Conservation (phyloP, 2,113 vertebrate species). For the Sula dactylatra region DNA sequence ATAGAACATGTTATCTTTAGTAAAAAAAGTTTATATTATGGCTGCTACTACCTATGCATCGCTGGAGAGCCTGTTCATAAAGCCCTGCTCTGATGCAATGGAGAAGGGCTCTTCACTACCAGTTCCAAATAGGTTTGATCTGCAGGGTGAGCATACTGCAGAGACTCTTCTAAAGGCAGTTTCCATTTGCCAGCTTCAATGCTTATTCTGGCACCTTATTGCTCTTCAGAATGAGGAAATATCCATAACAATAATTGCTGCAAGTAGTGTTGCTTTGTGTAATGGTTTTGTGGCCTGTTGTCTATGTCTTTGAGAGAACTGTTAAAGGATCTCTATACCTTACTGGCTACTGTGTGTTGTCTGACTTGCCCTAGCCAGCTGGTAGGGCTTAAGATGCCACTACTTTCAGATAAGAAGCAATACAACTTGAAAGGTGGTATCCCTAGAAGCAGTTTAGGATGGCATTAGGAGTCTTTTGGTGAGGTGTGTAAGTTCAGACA, state of each 20-base stretch:
- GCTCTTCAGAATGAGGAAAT: neutral
- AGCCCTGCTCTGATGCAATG: constrained; percentile 70
- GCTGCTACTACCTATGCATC: constrained; percentile 73
- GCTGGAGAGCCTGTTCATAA: constrained; percentile 79
- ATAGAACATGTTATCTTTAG: constrained; percentile 67
- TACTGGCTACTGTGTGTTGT: neutral
- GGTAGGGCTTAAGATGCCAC: neutral
- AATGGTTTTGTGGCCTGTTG: neutral
- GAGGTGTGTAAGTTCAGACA: neutral
- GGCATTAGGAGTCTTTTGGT: neutral
- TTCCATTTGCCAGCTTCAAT: neutral
- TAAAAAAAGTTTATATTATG: constrained; percentile 73
- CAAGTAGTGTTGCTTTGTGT: neutral
- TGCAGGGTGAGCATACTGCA: constrained; percentile 68
- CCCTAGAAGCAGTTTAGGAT: neutral
- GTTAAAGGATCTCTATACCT: neutral
- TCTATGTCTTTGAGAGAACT: neutral
- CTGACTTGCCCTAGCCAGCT: neutral
- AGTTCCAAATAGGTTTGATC: constrained; percentile 79
- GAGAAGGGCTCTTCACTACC: constrained; percentile 76
- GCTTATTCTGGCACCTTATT: neutral
- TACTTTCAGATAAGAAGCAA: neutral
- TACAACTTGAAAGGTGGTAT: neutral
- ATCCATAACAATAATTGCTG: neutral
- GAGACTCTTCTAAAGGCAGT: neutral